Base-by-base conservation (phyloP, 2,113 vertebrate species). In the Neotragus pygmaeus region DNA sequence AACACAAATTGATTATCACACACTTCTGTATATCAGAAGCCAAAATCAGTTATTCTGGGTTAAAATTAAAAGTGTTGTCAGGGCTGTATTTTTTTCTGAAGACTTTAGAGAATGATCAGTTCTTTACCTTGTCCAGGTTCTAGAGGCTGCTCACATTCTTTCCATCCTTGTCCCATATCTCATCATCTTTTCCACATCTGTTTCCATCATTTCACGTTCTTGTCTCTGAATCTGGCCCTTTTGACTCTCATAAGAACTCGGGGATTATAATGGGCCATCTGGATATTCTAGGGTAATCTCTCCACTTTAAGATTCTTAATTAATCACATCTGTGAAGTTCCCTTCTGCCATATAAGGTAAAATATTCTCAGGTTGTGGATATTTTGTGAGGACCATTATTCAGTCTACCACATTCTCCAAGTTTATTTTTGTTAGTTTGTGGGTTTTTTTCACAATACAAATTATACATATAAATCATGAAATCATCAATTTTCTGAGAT, bases 401-500 rank as follows among this genome's bases (percentile, higher is more conserved):
- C 12, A 88, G 15, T 12, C 43, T 81, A 81, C 17, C 27, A 43
- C 43, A 28, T 12, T 57, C 19, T 95, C n/a, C 58, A 95, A 62
- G 25, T 85, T 64, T 28, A 83, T 86, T 86, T 75, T 64, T 60
- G 12, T 78, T 83, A n/a, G 14, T 84, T 82, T 39, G 0, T 55
- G 3, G 19, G 11, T 30, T 21, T 51, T 39, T 64, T 53, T 16
- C 25, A 27, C 47, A 25, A 3, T 62, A 88, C 85, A 13, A 97
- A n/a, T 91, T 85, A 51, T 39, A 82, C 11, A 55, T 30, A 55
- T 27, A 62, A 81, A 92, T 88, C 15, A 55, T 57, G 47, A 94
- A 93, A 85, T 86, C 9, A 39, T 83, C 62, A 25, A 43, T 93
- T 75, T 51, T 89, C 45, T 57, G 15, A 97, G 91, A 75, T 30